Evolutionary conservation across 2,888 invertebrate species (phyloP), one percentile per base, ranked within the genome.

Genomic region (Drosophila mimetica): DNA sequence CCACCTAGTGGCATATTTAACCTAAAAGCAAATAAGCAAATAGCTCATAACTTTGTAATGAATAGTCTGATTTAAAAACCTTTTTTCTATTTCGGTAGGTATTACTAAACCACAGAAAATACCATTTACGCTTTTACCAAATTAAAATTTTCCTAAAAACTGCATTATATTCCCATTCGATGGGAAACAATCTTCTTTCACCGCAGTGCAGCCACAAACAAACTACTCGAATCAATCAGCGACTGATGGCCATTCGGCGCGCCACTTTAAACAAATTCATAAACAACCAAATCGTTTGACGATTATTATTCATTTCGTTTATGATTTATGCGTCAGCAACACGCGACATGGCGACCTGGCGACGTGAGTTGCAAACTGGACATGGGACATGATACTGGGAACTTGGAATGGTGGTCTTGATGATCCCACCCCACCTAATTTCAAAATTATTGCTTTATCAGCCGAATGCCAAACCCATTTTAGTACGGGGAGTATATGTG

Each of bases 221-320:
- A 46, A 32, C 37, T 52, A 61, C 88, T 73, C 77, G 72, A 83
- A 84, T 84, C 84, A 88, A 84, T 84, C 82, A 80, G 53, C 70
- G 22, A 44, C 13, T 71, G 66, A 55, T 65, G 74, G 47, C 74
- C 75, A 77, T 79, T 83, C 74, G 59, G 47, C 50, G 67, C 81
- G 84, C 77, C 82, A 83, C 84, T 88, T 84, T 84, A 88, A 86
- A 87, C 82, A 81, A 82, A 87, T 82, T 86, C 80, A 81, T 82
- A 86, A 82, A 81, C 86, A 86, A 81, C 83, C 79, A 81, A 86
- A 86, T 86, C 82, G 81, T 81, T 81, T 81, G 77, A 86, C 73
- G 75, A 86, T 80, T 73, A 63, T 71, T 67, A 44, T 66, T 51
- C 66, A 37, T 52, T 70, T 60, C 47, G 50, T 50, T 52, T 86